Conservation (phyloP, 2,888 invertebrate genomes). For the Drosophila kanekoi region DNA sequence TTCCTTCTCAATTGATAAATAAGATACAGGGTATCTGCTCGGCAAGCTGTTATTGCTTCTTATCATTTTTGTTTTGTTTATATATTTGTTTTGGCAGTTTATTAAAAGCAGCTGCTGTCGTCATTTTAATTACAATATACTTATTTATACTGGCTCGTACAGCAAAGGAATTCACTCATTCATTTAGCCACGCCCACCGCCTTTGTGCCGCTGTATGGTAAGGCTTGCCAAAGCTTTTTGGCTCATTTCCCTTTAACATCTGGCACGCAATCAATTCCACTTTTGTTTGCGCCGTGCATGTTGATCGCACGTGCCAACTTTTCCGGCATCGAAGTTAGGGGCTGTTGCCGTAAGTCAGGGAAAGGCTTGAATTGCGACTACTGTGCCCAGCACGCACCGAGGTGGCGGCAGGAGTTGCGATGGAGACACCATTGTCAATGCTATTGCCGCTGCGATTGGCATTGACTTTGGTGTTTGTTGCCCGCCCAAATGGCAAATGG, state of each 20-base stretch:
- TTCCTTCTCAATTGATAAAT: no score
- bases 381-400: conserved; percentile 37
- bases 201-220: conserved; percentile 18
- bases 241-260: conserved; percentile 59
- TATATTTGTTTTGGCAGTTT: conserved; percentile 68
- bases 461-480: conserved; percentile 52
- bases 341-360: conserved; percentile 13
- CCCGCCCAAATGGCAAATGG: conserved; percentile 31
- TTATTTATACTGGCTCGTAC: conserved; percentile 43
- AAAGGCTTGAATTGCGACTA: conserved; percentile 53
- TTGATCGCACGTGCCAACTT: conserved; percentile 61
- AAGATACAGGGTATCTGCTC: not conserved
- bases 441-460: conserved; percentile 40
- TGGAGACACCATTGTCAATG: conserved; percentile 23
- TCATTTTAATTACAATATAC: conserved; percentile 73
- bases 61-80: conserved; percentile 28
- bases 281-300: conserved; percentile 52
- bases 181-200: conserved; percentile 40
- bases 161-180: conserved; percentile 17
- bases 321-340: conserved; percentile 7
- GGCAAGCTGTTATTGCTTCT: conserved; percentile 1
- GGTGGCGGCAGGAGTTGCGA: conserved; percentile 1
- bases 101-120: conserved; percentile 69
- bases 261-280: conserved; percentile 77
- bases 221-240: conserved; percentile 35